These are phyloP conservation scores for Lineus longissimus DNA, from an alignment of 1,140 invertebrate genomes.

Conservation along the genomic window DNA sequence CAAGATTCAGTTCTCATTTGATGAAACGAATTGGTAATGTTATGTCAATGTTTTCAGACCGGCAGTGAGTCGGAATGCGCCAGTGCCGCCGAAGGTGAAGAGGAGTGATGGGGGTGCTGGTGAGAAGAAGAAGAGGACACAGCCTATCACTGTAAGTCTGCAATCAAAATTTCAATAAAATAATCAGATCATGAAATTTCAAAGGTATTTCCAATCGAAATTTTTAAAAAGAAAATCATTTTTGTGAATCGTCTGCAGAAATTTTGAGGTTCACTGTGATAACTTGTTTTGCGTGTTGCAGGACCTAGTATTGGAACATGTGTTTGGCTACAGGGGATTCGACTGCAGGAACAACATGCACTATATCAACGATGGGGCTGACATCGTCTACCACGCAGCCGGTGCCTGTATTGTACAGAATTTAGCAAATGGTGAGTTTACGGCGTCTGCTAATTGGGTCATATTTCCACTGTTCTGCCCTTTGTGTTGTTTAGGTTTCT, in stretches of 20 bases:
- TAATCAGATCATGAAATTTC: too few relatives aligned
- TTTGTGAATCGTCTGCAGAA: too few relatives aligned
- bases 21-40: too few relatives aligned
- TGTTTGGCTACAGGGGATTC: constrained; percentile 55
- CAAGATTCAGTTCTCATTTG: not conserved
- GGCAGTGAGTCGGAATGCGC: constrained; percentile 39
- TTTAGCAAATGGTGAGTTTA: constrained; percentile 37
- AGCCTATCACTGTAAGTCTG: constrained; percentile 44
- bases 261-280: too few relatives aligned
- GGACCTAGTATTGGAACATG: constrained; percentile 49
- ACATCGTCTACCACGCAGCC: constrained; percentile 54
- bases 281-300: constrained; percentile 22
- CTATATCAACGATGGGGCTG: constrained; percentile 51
- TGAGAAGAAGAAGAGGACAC: constrained; percentile 41
- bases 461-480: not conserved
- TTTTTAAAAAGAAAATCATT: too few relatives aligned
- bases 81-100: constrained; percentile 43
- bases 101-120: constrained; percentile 32
- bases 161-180: too few relatives aligned
- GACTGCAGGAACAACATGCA: constrained; percentile 53
- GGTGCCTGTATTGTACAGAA: constrained; percentile 54
- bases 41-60: constrained; percentile 19
- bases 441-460: not conserved
- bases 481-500: not conserved
- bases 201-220: too few relatives aligned